Percentiles rank a stretch among this genome's conserved stretches.
These are phyloP conservation scores for Limnephilus auricula DNA, from an alignment of 2,888 invertebrate genomes.

Conservation along the genomic window DNA sequence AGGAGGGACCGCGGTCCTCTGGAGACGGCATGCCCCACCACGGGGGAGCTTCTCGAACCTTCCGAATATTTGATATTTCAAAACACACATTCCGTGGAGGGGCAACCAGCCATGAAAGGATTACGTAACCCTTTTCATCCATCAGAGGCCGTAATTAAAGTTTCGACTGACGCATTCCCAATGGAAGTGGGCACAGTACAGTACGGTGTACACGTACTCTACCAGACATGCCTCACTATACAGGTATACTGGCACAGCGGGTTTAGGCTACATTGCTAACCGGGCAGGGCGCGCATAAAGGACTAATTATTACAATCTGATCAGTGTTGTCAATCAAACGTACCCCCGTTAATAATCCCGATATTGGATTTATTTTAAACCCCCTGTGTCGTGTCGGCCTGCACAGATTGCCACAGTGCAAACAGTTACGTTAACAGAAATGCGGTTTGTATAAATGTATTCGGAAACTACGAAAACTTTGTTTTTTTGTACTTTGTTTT, in stretches of 20 bases:
- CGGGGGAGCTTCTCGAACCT: slow-evolving; percentile 46
- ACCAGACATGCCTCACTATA: no score
- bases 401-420: slow-evolving; percentile 33
- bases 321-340: slow-evolving; percentile 65
- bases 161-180: slow-evolving; percentile 64
- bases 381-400: slow-evolving; percentile 1
- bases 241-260: neutral
- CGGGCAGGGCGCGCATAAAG: slow-evolving; percentile 59
- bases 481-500: no score
- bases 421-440: slow-evolving; percentile 4
- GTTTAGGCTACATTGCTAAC: neutral
- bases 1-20: slow-evolving; percentile 57
- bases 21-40: slow-evolving; percentile 51
- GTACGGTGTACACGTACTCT: neutral
- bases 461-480: neutral
- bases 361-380: slow-evolving; percentile 60
- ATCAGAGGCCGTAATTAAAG: slow-evolving; percentile 65
- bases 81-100: slow-evolving; percentile 60
- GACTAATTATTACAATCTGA: slow-evolving; percentile 66
- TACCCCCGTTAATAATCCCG: slow-evolving; percentile 61
- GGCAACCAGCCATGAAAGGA: slow-evolving; percentile 63
- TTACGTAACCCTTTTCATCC: slow-evolving; percentile 65
- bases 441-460: neutral
- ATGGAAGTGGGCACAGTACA: slow-evolving; percentile 47
- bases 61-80: slow-evolving; percentile 65